These are phyloP conservation scores for Macrotis lagotis DNA, from an alignment of 2,113 vertebrate genomes.

Conservation along the genomic window DNA sequence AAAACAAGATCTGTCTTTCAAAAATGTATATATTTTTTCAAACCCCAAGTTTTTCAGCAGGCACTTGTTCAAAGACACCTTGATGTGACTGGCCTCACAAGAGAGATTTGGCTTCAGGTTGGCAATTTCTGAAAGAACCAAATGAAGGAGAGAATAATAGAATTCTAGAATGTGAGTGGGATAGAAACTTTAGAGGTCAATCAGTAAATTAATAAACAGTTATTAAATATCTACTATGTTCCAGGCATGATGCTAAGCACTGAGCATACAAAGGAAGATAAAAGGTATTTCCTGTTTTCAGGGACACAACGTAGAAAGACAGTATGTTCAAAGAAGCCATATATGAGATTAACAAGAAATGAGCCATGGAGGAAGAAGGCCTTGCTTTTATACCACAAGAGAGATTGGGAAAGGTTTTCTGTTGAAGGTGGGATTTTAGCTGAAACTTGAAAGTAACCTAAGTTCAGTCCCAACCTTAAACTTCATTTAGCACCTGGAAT, in stretches of 20 bases:
- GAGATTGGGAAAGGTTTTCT: background rate
- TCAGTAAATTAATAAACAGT: background rate
- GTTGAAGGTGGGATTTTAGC: background rate
- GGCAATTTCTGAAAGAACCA: conserved; percentile 40
- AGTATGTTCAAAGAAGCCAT: background rate
- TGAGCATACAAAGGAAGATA: background rate
- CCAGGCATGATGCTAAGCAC: background rate
- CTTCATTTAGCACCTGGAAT: no score
- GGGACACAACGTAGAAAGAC: background rate
- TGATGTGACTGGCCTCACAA: conserved; percentile 63
- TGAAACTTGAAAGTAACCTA: background rate
- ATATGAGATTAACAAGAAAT: background rate
- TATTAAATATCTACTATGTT: background rate
- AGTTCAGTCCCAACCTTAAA: background rate
- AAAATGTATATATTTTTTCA: conserved; percentile 60
- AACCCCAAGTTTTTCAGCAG: conserved; percentile 61
- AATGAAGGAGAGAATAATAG: background rate
- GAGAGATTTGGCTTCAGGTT: conserved; percentile 60
- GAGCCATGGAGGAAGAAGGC: background rate
- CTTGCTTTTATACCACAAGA: no score
- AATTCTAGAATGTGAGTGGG: background rate
- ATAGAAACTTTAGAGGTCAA: background rate
- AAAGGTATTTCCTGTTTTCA: no score
- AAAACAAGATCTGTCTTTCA: conserved; percentile 57
- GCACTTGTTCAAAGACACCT: conserved; percentile 64